Percentiles rank a stretch among this genome's conserved stretches.
Evolutionary conservation across 2,888 invertebrate genomes (phyloP).

Genomic region (Dynastes tityus): DNA sequence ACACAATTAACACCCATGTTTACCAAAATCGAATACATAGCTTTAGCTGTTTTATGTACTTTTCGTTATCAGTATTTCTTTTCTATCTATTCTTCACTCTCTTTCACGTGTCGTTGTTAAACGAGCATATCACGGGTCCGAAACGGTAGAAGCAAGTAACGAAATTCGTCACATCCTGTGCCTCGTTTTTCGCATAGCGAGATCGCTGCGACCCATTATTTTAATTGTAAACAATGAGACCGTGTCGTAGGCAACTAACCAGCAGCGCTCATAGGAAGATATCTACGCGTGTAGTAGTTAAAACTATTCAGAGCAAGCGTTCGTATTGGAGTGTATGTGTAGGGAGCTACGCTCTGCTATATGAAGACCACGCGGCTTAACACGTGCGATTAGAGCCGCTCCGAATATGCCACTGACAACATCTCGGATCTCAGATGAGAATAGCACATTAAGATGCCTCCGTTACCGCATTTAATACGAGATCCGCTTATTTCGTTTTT

Average conservation of each 20-base stretch:
- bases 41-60: background rate
- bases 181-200: slow-evolving; percentile 42
- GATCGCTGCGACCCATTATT: slow-evolving; percentile 46
- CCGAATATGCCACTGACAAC: slow-evolving; percentile 47
- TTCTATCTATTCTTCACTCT: no score
- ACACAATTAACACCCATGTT: slow-evolving; percentile 29
- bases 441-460: slow-evolving; percentile 58
- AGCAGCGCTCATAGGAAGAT: slow-evolving; percentile 8
- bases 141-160: slow-evolving; percentile 19
- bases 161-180: slow-evolving; percentile 50
- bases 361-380: slow-evolving; percentile 45
- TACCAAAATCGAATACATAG: slow-evolving; percentile 6
- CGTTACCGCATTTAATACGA: slow-evolving; percentile 57
- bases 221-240: slow-evolving; percentile 46
- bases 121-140: background rate
- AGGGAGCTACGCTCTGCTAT: slow-evolving; percentile 2
- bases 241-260: slow-evolving; percentile 29
- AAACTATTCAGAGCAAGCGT: background rate
- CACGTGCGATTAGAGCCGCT: slow-evolving; percentile 48
- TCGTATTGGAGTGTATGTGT: background rate
- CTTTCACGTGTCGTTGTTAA: no score
- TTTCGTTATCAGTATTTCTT: background rate
- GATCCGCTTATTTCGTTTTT: slow-evolving; percentile 43
- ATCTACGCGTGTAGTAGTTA: no score
- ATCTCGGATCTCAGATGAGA: slow-evolving; percentile 56